Percentiles rank a stretch among this genome's conserved stretches.
Conservation (phyloP, 2,888 invertebrate genomes). For the Drosophila austrosaltans region DNA sequence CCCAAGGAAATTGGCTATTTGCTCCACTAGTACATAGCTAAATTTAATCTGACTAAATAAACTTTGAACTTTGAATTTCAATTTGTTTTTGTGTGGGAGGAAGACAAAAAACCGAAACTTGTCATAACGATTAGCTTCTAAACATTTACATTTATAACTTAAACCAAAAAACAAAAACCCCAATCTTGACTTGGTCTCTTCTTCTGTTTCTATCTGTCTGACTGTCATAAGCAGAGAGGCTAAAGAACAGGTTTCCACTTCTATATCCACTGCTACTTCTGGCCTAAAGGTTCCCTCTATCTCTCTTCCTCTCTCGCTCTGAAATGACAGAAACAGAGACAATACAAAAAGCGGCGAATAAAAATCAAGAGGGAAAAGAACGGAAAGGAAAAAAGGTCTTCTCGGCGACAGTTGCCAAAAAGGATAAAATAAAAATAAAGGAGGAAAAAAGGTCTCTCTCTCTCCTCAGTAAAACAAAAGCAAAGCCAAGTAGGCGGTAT, state of each 20-base stretch:
- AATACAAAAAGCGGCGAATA: slow-evolving; percentile 39
- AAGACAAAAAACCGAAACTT: slow-evolving; percentile 63
- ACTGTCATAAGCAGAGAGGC: slow-evolving; percentile 19
- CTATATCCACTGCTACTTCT: slow-evolving; percentile 19
- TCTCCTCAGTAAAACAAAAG: slow-evolving; percentile 38
- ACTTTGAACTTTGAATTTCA: slow-evolving; percentile 5
- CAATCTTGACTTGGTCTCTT: slow-evolving; percentile 17
- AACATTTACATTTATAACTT: slow-evolving; percentile 31
- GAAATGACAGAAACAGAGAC: slow-evolving; percentile 45
- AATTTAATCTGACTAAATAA: slow-evolving; percentile 12
- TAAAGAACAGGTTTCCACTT: slow-evolving; percentile 41
- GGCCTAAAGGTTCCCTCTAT: slow-evolving; percentile 47
- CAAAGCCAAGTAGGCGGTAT: slow-evolving; percentile 42
- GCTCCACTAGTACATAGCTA: neutral
- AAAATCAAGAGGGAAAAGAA: slow-evolving; percentile 24
- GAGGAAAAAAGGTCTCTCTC: slow-evolving; percentile 27
- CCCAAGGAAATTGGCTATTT: slow-evolving; percentile 11
- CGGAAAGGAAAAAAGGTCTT: slow-evolving; percentile 50
- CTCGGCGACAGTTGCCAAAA: slow-evolving; percentile 66
- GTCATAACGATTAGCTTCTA: slow-evolving; percentile 70
- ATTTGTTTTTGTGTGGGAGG: slow-evolving; percentile 36
- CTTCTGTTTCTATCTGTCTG: slow-evolving; percentile 7
- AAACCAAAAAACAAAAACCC: slow-evolving; percentile 27
- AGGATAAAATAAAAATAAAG: slow-evolving; percentile 43
- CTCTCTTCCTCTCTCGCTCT: neutral